Evolutionary conservation across 2,888 invertebrate genomes (phyloP), one percentile per base, ranked within the genome.

Genomic region (Octodonta nipae): DNA sequence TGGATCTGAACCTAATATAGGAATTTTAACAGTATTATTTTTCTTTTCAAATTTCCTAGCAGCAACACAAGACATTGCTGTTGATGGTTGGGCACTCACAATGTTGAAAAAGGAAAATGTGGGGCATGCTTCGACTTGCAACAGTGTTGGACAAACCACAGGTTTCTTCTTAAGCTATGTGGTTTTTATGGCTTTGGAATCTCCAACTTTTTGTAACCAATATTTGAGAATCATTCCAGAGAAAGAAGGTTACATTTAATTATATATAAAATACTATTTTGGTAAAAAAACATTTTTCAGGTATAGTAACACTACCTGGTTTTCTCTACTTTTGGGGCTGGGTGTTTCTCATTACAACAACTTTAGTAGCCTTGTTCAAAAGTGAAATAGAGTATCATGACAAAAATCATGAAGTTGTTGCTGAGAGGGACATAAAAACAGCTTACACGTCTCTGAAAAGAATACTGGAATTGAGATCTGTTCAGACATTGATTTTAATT

Each of bases 61-160:
- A 4, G 96, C 98, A 2, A 98, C 98, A 2, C 98, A 99, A 66
- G 98, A 99, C 61, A 95, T 98, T 52, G 96, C 93, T 10, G 96
- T 99, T 0, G 98, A 99, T 66, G 98, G 98, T 13, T 99, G 98
- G 98, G 98, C 98, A 1, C 67, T 99, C 7, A 98, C 96, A 1
- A 98, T 99, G 92, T 67, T 98, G 2, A 86, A 89, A 53, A 83
- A 88, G 77, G 70, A 79, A 49, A 98, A 98, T 65, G 92, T 98
- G 3, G 92, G 89, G 2, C 92, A 96, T 66, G 96, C 98, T 0
- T 96, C 96, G 2, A 98, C 96, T 0, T 98, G 98, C 56, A 99
- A 99, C 56, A 87, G 88, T 47, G 91, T 98, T 0, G 98, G 98
- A 3, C 98, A 99, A 66, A 96, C 95, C 0, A 86, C 92, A 20